Evolutionary conservation across 2,888 invertebrate genomes (phyloP), one percentile per base, ranked within the genome.

Genomic region (Tiliacea aurago): DNA sequence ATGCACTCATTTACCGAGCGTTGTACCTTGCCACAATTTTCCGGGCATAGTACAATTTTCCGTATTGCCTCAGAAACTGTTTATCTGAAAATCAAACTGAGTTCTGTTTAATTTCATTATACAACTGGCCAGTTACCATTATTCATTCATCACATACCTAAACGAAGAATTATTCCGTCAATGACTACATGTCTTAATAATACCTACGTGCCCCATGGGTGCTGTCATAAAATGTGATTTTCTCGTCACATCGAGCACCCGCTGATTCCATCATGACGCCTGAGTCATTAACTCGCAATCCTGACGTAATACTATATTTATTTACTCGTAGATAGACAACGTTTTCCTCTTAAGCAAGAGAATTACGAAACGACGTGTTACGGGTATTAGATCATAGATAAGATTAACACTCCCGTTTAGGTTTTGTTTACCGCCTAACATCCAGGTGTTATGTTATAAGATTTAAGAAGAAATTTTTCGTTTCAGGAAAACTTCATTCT

Each of bases 351-450:
- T 62, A 63, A 65, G 75, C 79, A 82, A 81, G 61, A 70, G 64
- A 74, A 77, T 84, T 80, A 80, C 70, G 73, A 83, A 80, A 78
- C 64, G 11, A 65, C 47, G 49, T 66, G 76, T 84, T 79, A 77
- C 84, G 68, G 66, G 67, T 70, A 66, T 83, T 80, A 80, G 75
- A 80, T 86, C 83, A 83, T 78, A 84, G 86, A 85, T 86, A 85
- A 85, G 80, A 82, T 80, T 73, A 63, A 69, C 62, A 58, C 51
- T 78, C 68, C 62, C 41, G 62, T 64, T 73, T 78, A 68, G 70
- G 74, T 77, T 77, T 65, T 80, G 84, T 86, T 86, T 85, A 86
- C 77, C 62, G 53, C 41, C 61, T 70, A 63, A 81, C 59, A 55
- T 56, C 51, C 79, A 83, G 74, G 74, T 76, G 76, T 53, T 67